Base-by-base conservation (phyloP, 2,888 invertebrate genomes). In the Nowickia ferox region DNA sequence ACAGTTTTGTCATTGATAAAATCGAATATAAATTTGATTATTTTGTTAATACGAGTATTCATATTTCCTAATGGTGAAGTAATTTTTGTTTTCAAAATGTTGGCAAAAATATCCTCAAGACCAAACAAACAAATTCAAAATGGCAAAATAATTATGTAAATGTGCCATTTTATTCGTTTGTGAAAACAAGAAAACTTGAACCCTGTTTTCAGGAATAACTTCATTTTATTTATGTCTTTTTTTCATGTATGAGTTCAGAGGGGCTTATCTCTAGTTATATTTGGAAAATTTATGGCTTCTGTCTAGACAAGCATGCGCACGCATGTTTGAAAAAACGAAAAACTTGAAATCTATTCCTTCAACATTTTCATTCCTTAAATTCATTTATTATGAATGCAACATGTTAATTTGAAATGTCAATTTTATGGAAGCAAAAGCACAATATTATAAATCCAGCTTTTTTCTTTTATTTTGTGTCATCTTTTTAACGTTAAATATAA, bases 241-340 rank as follows among this genome's bases (percentile, higher is more conserved):
- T 42, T 44, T 55, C 15, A 30, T 42, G 44, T 11, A 57, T 53
- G 53, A 53, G n/a, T 40, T 71, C 44, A 44, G 9, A 8, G 9
- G n/a, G 44, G n/a, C 42, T 57, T 71, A 44, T 55, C 42, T 44
- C 6, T n/a, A n/a, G 44, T 30, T 57, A 22, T 11, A 15, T 44
- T 55, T 57, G 44, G 44, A 15, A 17, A 57, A n/a, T 57, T 10
- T 57, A 22, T 30, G 71, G 71, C 9, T 46, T 71, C 44, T 15
- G 71, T 71, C 71, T 71, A 71, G 71, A 71, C 71, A 57, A 42
- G 19, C 46, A 44, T 57, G 57, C 30, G 57, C 57, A 71, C 44
- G 57, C 10, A 19, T 19, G 19, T 19, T 53, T 19, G 10, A 53
- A 53, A 10, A 53, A 17, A 53, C 5, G 4, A 61, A 40, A 61